Base-by-base conservation (phyloP, 2,113 vertebrate species). In the Carollia perspicillata region DNA sequence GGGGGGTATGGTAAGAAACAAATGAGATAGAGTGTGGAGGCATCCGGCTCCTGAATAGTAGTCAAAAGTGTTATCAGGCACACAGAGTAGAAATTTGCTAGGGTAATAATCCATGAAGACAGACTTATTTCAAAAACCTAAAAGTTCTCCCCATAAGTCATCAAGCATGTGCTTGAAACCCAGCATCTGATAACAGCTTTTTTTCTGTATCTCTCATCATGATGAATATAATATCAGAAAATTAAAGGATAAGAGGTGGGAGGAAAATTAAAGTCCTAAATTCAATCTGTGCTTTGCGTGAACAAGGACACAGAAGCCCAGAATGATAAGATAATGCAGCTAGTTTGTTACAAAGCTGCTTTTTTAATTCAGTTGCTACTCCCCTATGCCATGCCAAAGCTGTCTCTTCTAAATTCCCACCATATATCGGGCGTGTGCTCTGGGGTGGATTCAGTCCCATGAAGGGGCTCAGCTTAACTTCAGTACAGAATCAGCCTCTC, bases 221-320 rank as follows among this genome's bases (percentile, higher is more conserved):
- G 10, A 40, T 93, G 53, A 53, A 49, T 51, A 37, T 75, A 91
- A 23, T 35, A 66, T 74, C 40, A 53, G n/a, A 84, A 94, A 93
- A 80, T 33, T 40, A 58, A 93, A 93, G 86, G 80, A 42, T 40
- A 44, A 4, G 10, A 58, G 16, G 35, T 66, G 37, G 80, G 72
- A 77, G 44, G 44, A 69, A 93, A 87, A 75, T 18, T 37, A 40
- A 92, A 92, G 18, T 60, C 28, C 47, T 94, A 49, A 95, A 49
- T 47, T 84, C 30, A 71, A 4, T 85, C 16, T 77, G n/a, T 40
- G 23, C 47, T 95, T 95, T 88, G 53, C 66, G 33, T 35, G 28
- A 93, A 68, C 33, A 86, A 93, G 68, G 69, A 55, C 23, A 37
- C 51, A 49, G 51, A 72, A 81, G 30, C 40, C 26, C 47, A 28